Base-by-base conservation (phyloP, 2,888 invertebrate species). In the Andrena camellia region DNA sequence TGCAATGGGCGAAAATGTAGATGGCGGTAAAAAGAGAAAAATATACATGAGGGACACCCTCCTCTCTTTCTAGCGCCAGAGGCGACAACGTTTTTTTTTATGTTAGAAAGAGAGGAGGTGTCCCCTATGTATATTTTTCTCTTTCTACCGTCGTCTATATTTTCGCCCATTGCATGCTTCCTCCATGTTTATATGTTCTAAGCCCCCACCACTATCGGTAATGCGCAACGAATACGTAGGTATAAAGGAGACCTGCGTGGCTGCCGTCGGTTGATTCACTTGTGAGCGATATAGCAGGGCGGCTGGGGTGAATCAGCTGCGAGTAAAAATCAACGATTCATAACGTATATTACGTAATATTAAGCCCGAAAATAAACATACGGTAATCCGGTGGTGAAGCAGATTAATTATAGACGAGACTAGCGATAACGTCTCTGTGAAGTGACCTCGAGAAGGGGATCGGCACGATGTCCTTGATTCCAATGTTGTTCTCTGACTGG, bases 401-500 rank as follows among this genome's bases (percentile, higher is more conserved):
- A 59, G 20, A 2, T 48, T 33, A 59, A 1, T 52, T 23, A 5
- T n/a, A 17, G 2, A 10, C 33, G 31, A 57, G 52, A 57, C 54
- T 48, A 13, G 63, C 10, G 42, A 2, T 7, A 63, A 31, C 2
- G 29, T 71, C 5, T 4, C 63, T 20, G 5, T 17, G 23, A 35
- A 8, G 7, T n/a, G 13, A 33, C 13, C 5, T 29, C n/a, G 4
- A 2, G 26, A 17, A 23, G n/a, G 1, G 54, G 64, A 6, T 48
- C 35, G 57, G 8, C 5, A 87, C 95, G 95, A 97, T 97, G 97
- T 97, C 97, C 92, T 95, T 97, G 94, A 97, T 97, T 88, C 97
- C 97, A 86, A 95, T 97, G 94, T 95, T 97, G 94, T 97, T 97
- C 94, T 97, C 97, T 85, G 97, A 97, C 93, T 97, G 97, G 97